Conservation (phyloP, 1,140 invertebrate genomes). For the Hycleus cichorii region DNA sequence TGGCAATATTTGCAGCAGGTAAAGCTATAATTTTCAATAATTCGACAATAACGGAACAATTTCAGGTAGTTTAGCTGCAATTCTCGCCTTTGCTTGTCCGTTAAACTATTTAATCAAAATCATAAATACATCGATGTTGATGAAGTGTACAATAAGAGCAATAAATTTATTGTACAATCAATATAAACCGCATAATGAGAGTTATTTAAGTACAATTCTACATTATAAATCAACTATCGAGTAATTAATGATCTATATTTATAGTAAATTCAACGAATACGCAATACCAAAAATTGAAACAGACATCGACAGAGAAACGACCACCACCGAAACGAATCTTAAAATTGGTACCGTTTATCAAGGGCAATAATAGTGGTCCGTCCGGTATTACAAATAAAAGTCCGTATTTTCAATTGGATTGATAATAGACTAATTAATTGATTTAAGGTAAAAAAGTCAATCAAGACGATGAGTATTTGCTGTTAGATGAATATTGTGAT, state of each 20-base stretch:
- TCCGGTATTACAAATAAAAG: no score
- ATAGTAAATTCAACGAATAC: slow-evolving; percentile 12
- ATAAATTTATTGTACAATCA: slow-evolving; percentile 10
- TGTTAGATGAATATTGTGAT: slow-evolving; percentile 45
- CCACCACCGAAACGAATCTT: background rate
- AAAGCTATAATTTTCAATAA: background rate
- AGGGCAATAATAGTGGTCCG: no score
- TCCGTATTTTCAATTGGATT: background rate
- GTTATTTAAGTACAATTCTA: slow-evolving; percentile 1
- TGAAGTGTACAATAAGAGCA: slow-evolving; percentile 31
- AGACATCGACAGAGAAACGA: slow-evolving; percentile 9
- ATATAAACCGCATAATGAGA: background rate
- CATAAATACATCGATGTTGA: slow-evolving; percentile 29
- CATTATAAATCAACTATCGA: background rate
- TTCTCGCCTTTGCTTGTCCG: slow-evolving; percentile 59
- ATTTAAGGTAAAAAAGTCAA: background rate
- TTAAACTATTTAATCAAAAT: slow-evolving; percentile 40
- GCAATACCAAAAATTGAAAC: slow-evolving; percentile 19
- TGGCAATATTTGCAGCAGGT: slow-evolving; percentile 59
- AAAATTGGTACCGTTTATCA: background rate
- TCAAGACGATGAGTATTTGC: slow-evolving; percentile 41
- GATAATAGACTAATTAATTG: background rate
- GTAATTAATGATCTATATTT: background rate
- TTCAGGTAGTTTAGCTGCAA: slow-evolving; percentile 55
- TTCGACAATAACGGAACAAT: slow-evolving; percentile 17